Conservation (phyloP, 1,140 invertebrate genomes). For the Drosophila aff. region DNA sequence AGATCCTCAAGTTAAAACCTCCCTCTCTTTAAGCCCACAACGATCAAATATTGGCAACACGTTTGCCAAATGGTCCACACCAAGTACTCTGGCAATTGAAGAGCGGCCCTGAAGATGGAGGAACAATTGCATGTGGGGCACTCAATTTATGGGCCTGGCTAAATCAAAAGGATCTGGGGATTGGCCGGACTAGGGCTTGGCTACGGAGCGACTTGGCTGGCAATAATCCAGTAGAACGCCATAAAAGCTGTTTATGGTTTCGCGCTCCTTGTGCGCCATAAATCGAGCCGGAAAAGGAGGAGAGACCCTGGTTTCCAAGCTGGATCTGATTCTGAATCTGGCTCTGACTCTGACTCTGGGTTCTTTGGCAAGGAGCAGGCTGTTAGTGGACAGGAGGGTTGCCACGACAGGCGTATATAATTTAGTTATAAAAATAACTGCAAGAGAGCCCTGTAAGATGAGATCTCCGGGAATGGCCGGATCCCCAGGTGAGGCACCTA, state of each 20-base stretch:
- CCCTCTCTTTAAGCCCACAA: background rate
- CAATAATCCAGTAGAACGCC: constrained; percentile 83
- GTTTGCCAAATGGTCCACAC: constrained; percentile 29
- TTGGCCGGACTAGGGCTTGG: constrained; percentile 21
- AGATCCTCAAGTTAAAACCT: background rate
- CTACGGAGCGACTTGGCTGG: constrained; percentile 22
- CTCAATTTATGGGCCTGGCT: constrained; percentile 72
- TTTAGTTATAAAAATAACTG: constrained; percentile 85
- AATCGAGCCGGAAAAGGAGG: constrained; percentile 69
- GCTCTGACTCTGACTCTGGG: background rate
- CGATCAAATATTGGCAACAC: constrained; percentile 42
- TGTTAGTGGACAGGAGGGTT: constrained; percentile 31
- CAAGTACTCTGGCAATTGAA: constrained; percentile 52
- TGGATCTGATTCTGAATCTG: constrained; percentile 38
- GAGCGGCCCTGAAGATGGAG: constrained; percentile 16
- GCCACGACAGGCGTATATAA: constrained; percentile 76
- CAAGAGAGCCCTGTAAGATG: constrained; percentile 70
- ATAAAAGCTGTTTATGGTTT: constrained; percentile 85
- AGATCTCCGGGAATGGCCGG: constrained; percentile 64
- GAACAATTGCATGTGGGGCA: constrained; percentile 73
- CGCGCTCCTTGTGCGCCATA: constrained; percentile 83
- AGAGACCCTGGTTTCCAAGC: constrained; percentile 17
- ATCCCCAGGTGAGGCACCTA: constrained; percentile 19
- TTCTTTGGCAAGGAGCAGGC: constrained; percentile 12
- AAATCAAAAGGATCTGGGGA: constrained; percentile 66